phyloP scores from a whole-genome alignment of 2,888 invertebrate genomes.

The Marronus borbonicus region DNA sequence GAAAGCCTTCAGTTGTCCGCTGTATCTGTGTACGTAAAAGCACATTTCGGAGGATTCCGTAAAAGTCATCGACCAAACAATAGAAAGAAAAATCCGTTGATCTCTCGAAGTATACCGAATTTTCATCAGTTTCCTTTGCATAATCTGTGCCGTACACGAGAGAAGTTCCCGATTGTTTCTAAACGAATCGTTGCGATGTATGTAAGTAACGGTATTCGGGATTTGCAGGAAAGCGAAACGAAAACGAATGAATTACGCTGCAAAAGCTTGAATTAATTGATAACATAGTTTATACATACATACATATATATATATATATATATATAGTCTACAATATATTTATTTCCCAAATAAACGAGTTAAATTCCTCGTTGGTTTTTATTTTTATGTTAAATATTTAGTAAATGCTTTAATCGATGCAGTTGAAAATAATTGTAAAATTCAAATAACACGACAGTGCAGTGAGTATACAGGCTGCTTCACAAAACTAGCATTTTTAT shows the following conservation, averaged over 20 bases:
- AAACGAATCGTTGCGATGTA: no score
- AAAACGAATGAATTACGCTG: background rate
- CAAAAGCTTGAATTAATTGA: background rate
- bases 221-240: background rate
- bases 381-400: background rate
- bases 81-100: constrained; percentile 6
- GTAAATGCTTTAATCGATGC: no score
- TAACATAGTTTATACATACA: background rate
- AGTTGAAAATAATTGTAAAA: no score
- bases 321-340: constrained; percentile 24
- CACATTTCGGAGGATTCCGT: no score
- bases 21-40: no score
- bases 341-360: constrained; percentile 26
- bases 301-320: constrained; percentile 8
- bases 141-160: background rate
- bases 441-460: no score
- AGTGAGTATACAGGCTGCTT: no score
- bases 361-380: constrained; percentile 12
- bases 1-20: no score
- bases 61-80: background rate
- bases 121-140: background rate
- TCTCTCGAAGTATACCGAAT: background rate
- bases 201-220: background rate
- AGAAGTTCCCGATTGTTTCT: no score
- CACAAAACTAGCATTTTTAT: no score